phyloP scores from a whole-genome alignment of 2,888 invertebrate genomes.

The Chirona hameri region DNA sequence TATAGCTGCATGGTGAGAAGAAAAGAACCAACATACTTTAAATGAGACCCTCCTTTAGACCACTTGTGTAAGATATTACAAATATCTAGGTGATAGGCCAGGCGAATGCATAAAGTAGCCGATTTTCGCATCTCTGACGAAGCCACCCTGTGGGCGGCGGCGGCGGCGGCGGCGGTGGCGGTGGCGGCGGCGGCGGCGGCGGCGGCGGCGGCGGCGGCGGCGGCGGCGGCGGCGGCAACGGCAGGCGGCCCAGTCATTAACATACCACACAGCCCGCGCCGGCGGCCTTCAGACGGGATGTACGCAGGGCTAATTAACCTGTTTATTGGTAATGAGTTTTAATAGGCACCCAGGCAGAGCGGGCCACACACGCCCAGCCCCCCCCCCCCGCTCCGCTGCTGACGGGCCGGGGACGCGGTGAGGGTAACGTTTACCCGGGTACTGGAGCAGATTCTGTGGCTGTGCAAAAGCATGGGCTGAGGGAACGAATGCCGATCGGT shows the following conservation, averaged over 20 bases:
- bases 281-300: neutral
- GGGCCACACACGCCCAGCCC: neutral
- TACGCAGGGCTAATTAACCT: neutral
- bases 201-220: neutral
- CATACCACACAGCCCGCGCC: neutral
- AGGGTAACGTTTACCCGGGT: neutral
- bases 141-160: too few species aligned
- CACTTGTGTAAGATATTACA: too few species aligned
- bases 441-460: too few species aligned
- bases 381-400: neutral
- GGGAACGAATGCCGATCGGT: too few species aligned
- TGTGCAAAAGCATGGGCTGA: too few species aligned
- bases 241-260: neutral
- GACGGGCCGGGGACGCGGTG: neutral
- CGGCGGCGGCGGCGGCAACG: too few species aligned
- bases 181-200: neutral
- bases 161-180: neutral
- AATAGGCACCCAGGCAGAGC: neutral
- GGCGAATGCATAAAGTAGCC: too few species aligned
- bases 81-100: too few species aligned
- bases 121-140: too few species aligned
- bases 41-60: too few species aligned
- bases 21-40: too few species aligned
- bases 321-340: slow-evolving; percentile 10
- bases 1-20: too few species aligned